Evolutionary conservation across 2,888 invertebrate species (phyloP).

Genomic region (Nomada ruficornis): DNA sequence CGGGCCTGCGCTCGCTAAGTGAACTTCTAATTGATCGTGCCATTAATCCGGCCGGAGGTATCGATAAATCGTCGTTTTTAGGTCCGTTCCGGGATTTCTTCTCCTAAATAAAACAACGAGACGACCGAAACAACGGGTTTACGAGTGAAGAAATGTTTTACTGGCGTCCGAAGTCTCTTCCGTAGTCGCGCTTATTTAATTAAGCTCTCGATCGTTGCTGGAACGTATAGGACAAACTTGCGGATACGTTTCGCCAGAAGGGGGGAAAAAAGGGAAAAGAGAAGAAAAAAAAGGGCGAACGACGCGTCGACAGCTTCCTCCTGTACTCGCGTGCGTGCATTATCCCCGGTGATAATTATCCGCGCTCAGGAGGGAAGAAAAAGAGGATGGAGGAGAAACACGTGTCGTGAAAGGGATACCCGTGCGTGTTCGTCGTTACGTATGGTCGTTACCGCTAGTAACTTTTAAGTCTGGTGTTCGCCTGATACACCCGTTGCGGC

Average conservation of each 20-base stretch:
- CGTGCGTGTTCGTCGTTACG: conserved; percentile 64
- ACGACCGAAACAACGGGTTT: neutral
- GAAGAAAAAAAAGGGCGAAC: conserved; percentile 6
- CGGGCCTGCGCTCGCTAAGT: neutral
- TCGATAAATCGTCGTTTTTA: conserved; percentile 27
- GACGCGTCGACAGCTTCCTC: conserved; percentile 26
- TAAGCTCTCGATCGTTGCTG: conserved; percentile 36
- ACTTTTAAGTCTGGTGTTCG: conserved; percentile 60
- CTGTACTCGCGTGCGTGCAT: conserved; percentile 33
- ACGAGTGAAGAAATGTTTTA: neutral
- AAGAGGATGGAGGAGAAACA: conserved; percentile 38
- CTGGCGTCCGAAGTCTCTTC: neutral
- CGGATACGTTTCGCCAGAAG: neutral
- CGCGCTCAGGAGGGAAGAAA: conserved; percentile 24
- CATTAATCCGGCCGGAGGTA: conserved; percentile 8
- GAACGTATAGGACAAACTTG: conserved; percentile 3
- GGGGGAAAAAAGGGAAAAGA: neutral
- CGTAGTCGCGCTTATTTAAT: conserved; percentile 27
- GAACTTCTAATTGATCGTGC: neutral
- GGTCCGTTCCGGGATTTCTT: neutral
- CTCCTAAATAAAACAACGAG: neutral
- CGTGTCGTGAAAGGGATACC: conserved; percentile 58
- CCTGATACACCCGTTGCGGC: conserved; percentile 34
- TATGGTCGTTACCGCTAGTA: conserved; percentile 64
- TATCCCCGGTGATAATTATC: conserved; percentile 63